Conservation (phyloP, 1,140 invertebrate species). For the Psilanteris sp. region DNA sequence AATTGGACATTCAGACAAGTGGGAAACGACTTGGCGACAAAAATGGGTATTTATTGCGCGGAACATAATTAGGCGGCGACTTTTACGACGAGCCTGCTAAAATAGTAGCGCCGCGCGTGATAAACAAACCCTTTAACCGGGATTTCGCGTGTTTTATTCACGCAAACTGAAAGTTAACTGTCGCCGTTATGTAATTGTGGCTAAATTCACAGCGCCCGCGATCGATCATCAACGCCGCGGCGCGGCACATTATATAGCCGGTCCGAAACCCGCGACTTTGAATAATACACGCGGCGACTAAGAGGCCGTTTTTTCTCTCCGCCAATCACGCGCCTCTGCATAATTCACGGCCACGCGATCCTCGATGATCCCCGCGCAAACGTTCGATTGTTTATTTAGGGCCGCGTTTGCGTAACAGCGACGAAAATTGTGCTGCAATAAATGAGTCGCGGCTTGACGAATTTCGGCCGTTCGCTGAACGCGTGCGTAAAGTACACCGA, state of each 20-base stretch:
- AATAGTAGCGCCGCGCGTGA: constrained; percentile 10
- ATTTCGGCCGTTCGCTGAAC: too few species aligned
- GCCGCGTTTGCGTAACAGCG: too few species aligned
- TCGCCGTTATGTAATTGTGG: constrained; percentile 24
- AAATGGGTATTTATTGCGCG: constrained; percentile 32
- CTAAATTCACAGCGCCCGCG: constrained; percentile 31
- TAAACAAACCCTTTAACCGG: constrained; percentile 29
- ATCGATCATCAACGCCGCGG: constrained; percentile 20
- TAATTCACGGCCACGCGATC: too few species aligned
- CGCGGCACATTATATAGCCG: constrained; percentile 6
- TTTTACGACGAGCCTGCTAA: constrained; percentile 14
- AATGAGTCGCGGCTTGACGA: too few species aligned
- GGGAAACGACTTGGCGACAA: constrained; percentile 24
- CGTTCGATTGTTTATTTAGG: too few species aligned
- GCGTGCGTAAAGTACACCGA: too few species aligned
- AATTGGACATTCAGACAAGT: constrained; percentile 22
- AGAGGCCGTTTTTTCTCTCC: neutral
- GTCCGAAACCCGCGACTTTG: constrained; percentile 4
- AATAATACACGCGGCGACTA: constrained; percentile 21
- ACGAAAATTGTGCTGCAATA: too few species aligned
- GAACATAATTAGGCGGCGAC: constrained; percentile 35
- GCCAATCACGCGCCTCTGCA: constrained; percentile 11
- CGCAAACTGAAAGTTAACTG: constrained; percentile 26
- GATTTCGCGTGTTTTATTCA: constrained; percentile 36
- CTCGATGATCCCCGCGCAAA: too few species aligned